Evolutionary conservation across 2,113 vertebrate genomes (phyloP).

Genomic region (Pao palembangensis): DNA sequence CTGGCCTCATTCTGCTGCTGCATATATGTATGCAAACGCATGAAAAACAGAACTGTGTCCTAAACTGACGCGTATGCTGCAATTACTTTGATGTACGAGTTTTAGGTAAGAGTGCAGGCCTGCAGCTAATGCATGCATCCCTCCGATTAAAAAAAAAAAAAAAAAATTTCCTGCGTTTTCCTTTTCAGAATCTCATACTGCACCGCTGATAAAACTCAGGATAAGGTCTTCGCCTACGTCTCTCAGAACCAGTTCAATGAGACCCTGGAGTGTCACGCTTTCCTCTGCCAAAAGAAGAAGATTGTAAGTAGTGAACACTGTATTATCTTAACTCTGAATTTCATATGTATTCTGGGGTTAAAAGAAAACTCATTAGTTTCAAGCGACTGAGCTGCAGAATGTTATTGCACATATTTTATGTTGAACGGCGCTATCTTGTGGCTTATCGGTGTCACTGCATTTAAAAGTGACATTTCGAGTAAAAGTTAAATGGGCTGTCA

Average conservation of each 20-base stretch:
- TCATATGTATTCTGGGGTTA: neutral
- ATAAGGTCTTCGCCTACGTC: conserved; percentile 90
- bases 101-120: neutral
- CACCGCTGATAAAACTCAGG: conserved; percentile 91
- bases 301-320: conserved; percentile 73
- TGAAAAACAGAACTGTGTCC: conserved; percentile 12
- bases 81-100: neutral
- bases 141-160: neutral
- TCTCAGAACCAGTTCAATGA: conserved; percentile 85
- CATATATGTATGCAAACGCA: conserved; percentile 41
- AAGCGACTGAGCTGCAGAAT: no score
- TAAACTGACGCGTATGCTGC: conserved; percentile 3
- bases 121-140: neutral
- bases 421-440: conserved; percentile 58
- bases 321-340: neutral
- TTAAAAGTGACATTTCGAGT: neutral
- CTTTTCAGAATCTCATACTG: conserved; percentile 87
- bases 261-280: conserved; percentile 87
- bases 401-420: neutral
- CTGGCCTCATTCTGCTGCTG: conserved; percentile 11
- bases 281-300: conserved; percentile 90
- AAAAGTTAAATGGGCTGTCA: no score
- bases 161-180: neutral
- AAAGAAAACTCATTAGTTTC: no score
- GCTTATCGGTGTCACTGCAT: neutral